Percentiles rank a stretch among this genome's conserved stretches.
These are phyloP conservation scores for Myoxocephalus aenaeus DNA, from an alignment of 2,797 vertebrate genomes.

Conservation along the genomic window DNA sequence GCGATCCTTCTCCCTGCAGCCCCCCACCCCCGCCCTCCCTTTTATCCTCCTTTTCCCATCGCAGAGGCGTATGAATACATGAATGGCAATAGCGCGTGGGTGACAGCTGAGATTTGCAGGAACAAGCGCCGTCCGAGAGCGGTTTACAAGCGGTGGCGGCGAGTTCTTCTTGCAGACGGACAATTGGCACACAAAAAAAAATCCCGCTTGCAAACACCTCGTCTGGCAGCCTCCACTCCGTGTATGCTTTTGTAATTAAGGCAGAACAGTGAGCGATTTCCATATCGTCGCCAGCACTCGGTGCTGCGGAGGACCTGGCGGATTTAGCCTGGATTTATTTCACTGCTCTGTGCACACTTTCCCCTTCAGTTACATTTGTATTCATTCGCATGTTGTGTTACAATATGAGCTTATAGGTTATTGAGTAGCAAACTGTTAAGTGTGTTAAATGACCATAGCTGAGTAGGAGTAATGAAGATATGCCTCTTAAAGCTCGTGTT, in stretches of 20 bases:
- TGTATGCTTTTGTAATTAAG: slow-evolving; percentile 34
- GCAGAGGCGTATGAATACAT: slow-evolving; percentile 65
- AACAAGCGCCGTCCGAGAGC: slow-evolving; percentile 30
- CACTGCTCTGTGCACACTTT: background rate
- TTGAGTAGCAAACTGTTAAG: background rate
- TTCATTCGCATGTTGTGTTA: background rate
- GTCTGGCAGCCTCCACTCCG: slow-evolving; percentile 7
- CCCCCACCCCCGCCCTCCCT: slow-evolving; percentile 18
- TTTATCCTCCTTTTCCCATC: slow-evolving; percentile 29
- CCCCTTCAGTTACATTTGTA: background rate
- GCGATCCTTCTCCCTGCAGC: background rate
- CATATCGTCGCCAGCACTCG: slow-evolving; percentile 10
- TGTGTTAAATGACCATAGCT: background rate
- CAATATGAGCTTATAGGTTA: background rate
- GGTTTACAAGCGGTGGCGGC: slow-evolving; percentile 1
- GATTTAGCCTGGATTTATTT: slow-evolving; percentile 26
- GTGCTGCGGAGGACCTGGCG: background rate
- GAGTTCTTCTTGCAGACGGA: slow-evolving; percentile 15
- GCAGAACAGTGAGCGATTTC: slow-evolving; percentile 37
- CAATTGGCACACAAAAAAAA: slow-evolving; percentile 34
- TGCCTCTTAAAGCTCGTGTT: slow-evolving; percentile 8
- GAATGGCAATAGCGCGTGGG: slow-evolving; percentile 65
- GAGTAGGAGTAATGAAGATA: slow-evolving; percentile 12
- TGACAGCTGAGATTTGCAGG: slow-evolving; percentile 64
- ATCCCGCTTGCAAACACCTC: slow-evolving; percentile 29